Evolutionary conservation across 2,888 invertebrate species (phyloP).

Genomic region (Caenorhabditis macrosperma): DNA sequence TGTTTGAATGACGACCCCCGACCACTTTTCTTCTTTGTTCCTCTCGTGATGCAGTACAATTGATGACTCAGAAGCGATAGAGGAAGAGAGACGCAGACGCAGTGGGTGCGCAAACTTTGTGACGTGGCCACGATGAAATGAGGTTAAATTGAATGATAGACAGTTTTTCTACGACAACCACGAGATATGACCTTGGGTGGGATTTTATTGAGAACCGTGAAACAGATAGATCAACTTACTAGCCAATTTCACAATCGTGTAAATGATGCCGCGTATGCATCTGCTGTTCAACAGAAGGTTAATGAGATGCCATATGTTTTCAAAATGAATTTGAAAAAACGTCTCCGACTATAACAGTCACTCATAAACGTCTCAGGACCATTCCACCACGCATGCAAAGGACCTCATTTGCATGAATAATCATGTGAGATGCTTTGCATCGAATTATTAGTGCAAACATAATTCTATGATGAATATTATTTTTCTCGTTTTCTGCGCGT

Average conservation of each 20-base stretch:
- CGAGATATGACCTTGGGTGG: background rate
- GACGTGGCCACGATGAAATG: conserved; percentile 28
- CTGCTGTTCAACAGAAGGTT: too few species aligned
- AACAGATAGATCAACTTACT: too few species aligned
- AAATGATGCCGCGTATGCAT: too few species aligned
- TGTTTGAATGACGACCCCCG: conserved; percentile 49
- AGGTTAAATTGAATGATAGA: background rate
- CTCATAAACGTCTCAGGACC: too few species aligned
- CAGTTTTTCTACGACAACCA: background rate
- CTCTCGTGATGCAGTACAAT: conserved; percentile 25
- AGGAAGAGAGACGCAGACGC: background rate
- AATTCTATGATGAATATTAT: background rate
- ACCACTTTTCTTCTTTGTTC: conserved; percentile 11
- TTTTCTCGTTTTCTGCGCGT: background rate
- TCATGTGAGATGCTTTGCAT: conserved; percentile 10
- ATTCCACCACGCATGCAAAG: conserved; percentile 23
- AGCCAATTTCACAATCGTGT: too few species aligned
- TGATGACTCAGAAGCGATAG: conserved; percentile 35
- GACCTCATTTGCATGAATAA: conserved; percentile 37
- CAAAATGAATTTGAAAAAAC: too few species aligned
- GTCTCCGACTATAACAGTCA: too few species aligned
- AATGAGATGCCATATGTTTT: too few species aligned
- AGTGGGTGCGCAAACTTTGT: conserved; percentile 18
- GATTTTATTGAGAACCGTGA: too few species aligned
- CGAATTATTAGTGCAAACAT: conserved; percentile 23